Evolutionary conservation across 1,140 invertebrate species (phyloP).

Genomic region (Aleiodes sp.): DNA sequence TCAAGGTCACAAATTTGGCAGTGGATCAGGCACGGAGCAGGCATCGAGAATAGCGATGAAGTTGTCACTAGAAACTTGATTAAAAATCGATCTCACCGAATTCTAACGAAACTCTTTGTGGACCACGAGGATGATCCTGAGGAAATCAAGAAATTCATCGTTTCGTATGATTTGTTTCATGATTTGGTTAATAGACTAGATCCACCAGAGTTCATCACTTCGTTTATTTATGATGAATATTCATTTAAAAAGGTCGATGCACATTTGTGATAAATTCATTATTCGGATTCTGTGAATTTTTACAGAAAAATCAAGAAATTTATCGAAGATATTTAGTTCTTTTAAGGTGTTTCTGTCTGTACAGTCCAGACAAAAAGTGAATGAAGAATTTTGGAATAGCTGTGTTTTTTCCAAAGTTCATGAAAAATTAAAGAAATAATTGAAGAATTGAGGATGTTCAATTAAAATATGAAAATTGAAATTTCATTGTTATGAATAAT

Average conservation of each 20-base stretch:
- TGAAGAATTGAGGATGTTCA: too few species aligned
- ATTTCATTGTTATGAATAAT: too few species aligned
- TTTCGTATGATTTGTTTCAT: slow-evolving; percentile 67
- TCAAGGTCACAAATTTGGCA: slow-evolving; percentile 79
- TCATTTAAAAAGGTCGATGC: slow-evolving; percentile 68
- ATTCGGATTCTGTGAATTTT: too few species aligned
- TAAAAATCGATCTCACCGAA: slow-evolving; percentile 46
- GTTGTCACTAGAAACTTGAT: slow-evolving; percentile 63
- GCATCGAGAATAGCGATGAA: slow-evolving; percentile 61
- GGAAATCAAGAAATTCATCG: slow-evolving; percentile 59
- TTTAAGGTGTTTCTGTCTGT: too few species aligned
- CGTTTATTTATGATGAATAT: slow-evolving; percentile 68
- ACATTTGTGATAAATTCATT: slow-evolving; percentile 54
- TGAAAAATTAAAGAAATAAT: too few species aligned
- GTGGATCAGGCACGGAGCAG: slow-evolving; percentile 72
- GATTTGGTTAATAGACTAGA: slow-evolving; percentile 66
- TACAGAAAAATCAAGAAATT: too few species aligned
- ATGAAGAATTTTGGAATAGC: too few species aligned
- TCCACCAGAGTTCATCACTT: slow-evolving; percentile 70
- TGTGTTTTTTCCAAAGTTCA: too few species aligned
- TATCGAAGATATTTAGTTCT: too few species aligned
- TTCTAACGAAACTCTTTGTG: slow-evolving; percentile 56
- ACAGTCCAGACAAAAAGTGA: too few species aligned
- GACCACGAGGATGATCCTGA: slow-evolving; percentile 56
- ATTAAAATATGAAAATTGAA: too few species aligned